Evolutionary conservation across 1,140 invertebrate genomes (phyloP).

Genomic region (Drosophila kurseongensis): DNA sequence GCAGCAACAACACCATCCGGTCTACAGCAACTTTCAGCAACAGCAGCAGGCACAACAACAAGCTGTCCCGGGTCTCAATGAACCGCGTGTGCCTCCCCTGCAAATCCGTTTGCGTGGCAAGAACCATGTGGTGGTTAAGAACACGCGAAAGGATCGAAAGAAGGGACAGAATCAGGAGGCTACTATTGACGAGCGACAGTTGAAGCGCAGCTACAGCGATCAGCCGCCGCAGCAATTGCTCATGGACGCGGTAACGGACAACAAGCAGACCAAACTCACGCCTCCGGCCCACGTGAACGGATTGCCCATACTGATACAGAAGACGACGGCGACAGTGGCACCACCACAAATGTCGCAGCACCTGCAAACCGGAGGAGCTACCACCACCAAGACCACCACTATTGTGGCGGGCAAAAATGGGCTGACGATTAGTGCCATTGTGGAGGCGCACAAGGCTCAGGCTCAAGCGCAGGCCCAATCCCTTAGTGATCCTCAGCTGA

Average conservation of each 20-base stretch:
- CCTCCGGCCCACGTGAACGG: slow-evolving; percentile 59
- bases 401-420: slow-evolving; percentile 78
- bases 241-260: slow-evolving; percentile 33
- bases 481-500: slow-evolving; percentile 38
- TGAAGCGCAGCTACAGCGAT: slow-evolving; percentile 61
- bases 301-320: slow-evolving; percentile 63
- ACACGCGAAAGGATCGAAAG: slow-evolving; percentile 91
- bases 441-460: slow-evolving; percentile 71
- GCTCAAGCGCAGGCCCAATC: slow-evolving; percentile 30
- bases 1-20: slow-evolving; percentile 48
- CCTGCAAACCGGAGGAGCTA: slow-evolving; percentile 22
- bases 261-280: slow-evolving; percentile 58
- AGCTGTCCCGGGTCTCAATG: slow-evolving; percentile 85
- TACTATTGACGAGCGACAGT: slow-evolving; percentile 34
- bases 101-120: slow-evolving; percentile 94
- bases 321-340: slow-evolving; percentile 30
- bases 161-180: slow-evolving; percentile 80
- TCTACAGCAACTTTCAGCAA: slow-evolving; percentile 57
- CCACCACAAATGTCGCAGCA: slow-evolving; percentile 23
- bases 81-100: slow-evolving; percentile 93
- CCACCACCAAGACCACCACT: slow-evolving; percentile 63
- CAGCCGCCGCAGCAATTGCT: slow-evolving; percentile 49
- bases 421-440: slow-evolving; percentile 79
- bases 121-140: slow-evolving; percentile 94
- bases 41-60: slow-evolving; percentile 62